Base-by-base conservation (phyloP, 2,888 invertebrate species). In the Meteorus cinctellus region DNA sequence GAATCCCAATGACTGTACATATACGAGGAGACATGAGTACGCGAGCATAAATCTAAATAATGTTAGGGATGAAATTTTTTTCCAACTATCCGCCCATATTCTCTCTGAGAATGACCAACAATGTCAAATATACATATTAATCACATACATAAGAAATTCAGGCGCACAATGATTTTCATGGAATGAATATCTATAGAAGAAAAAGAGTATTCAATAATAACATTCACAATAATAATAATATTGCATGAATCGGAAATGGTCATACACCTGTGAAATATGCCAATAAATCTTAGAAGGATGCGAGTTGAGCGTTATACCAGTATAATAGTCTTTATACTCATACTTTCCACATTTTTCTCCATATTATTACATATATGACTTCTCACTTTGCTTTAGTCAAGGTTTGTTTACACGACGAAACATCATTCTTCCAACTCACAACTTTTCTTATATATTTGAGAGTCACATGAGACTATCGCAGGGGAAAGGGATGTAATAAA, bases 1-100 rank as follows among this genome's bases (percentile, higher is more conserved):
- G 84, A 87, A 87, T 86, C 85, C 82, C 83, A 45, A 24, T 19
- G 16, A 36, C 51, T 59, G 27, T 62, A 31, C 6, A 82, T 82
- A n/a, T 51, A 29, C 71, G 83, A 81, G 84, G 82, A 83, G 81
- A 86, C 86, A 85, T 85, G 85, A 84, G 87, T 82, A 81, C 85
- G 83, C 86, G 84, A 83, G 88, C 88, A 88, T 88, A 88, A 88
- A 88, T 88, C 86, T 88, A 85, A 88, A 88, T 88, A 88, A 88
- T 88, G 87, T 85, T 81, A 84, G 83, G 84, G 5, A 83, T 85
- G 84, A 48, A n/a, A 48, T n/a, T 48, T 48, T 87, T 87, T 87
- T 86, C 86, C 86, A 84, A 85, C 86, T 85, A 84, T 24, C 24
- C 24, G 24, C 87, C 87, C 85, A 82, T 83, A 82, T 83, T 82